Base-by-base conservation (phyloP, 2,113 vertebrate species). In the Aramus guarauna region DNA sequence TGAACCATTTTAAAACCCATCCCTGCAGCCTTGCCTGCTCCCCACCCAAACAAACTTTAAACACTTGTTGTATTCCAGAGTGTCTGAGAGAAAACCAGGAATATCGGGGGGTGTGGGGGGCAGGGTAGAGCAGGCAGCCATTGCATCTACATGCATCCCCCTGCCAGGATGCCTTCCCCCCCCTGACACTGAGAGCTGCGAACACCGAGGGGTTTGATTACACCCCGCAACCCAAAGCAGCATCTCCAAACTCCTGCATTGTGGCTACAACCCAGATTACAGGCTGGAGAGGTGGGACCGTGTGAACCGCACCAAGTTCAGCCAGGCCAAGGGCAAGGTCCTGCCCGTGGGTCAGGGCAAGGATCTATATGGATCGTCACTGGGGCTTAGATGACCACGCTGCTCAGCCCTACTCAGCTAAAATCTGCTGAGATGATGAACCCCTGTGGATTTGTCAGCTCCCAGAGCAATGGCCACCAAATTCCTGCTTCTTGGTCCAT, bases 21-120 rank as follows among this genome's bases (percentile, higher is more conserved):
- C 27, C 39, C 39, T 22, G 22, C 29, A 53, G 43, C 39, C 26
- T 60, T 3, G 1, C 32, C 55, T 45, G 32, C 37, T 32, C 32
- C 55, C 43, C 26, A 53, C 37, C 37, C 15, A 45, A 43, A n/a
- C 10, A 24, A 59, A 18, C 17, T 15, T 48, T 16, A 15, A 8
- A 11, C 1, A 24, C 29, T 30, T 5, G 0, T 58, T 24, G 2
- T 41, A 6, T 5, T 59, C 32, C 36, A 8, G 30, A 19, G 9
- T 7, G 6, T 5, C 45, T n/a, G 69, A 64, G 26, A 55, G 26
- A 76, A 58, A 34, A 23, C 11, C 19, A 48, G 36, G 30, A 85
- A 24, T n/a, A 16, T 2, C 0, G 1, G 1, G 8, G 9, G 12
- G 6, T n/a, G 9, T 20, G 23, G 5, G 9, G 45, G 45, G 43